Evolutionary conservation across 2,888 invertebrate species (phyloP), one percentile per base, ranked within the genome.

Genomic region (Rotaria magnacalcarata): DNA sequence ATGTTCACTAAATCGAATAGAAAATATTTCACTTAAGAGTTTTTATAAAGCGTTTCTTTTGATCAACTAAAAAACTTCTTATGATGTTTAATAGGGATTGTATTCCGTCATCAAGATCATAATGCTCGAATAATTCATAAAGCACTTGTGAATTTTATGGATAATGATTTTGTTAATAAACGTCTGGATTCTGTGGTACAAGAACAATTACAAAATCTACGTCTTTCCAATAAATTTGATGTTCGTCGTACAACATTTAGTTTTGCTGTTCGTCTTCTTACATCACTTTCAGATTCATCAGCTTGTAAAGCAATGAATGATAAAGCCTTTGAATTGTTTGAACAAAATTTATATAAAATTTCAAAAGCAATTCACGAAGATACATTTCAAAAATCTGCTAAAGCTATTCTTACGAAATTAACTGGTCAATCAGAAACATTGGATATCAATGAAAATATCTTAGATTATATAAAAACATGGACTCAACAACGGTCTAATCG

Each of bases 211-310:
- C 10, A 80, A 80, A 43, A 80, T 14, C 10, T 80, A 4, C 47
- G n/a, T 47, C n/a, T 80, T 24, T 47, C 47, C 1, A 21, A 43
- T 19, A 47, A 80, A 21, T 80, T 80, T n/a, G 80, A 80, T 47
- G 80, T 80, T 47, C 80, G 80, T n/a, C 80, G 80, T 47, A 47
- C 80, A 80, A 80, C 80, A 80, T 80, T 80, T 47, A n/a, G n/a
- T 47, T 80, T 80, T 80, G 80, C 47, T 24, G 21, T 34, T 10
- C 80, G 47, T 47, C 24, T 80, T 47, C 24, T 80, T 11, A 80
- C 80, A n/a, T n/a, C 43, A 24, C 47, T 80, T 47, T 41, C 67
- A 67, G 47, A 11, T 47, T n/a, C n/a, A 47, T 47, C 43, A 14
- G 24, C 2, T 21, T 4, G 6, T 14, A 11, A n/a, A 41, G 24